Evolutionary conservation across 2,888 invertebrate species (phyloP), one percentile per base, ranked within the genome.

Genomic region (Cenopis cana): DNA sequence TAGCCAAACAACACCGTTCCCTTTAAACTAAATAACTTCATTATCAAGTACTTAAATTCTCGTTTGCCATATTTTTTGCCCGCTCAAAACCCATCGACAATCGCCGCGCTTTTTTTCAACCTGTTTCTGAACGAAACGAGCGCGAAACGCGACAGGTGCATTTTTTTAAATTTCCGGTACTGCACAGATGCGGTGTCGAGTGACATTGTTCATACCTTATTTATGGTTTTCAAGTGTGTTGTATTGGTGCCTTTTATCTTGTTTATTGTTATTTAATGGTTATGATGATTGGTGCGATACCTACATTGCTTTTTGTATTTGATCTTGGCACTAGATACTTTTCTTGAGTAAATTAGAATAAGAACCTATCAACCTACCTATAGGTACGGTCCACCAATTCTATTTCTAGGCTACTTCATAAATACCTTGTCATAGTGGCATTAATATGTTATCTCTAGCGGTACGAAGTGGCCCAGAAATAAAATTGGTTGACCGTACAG

Each of bases 111-210:
- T 66, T 71, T 70, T 67, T 66, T 66, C 60, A 59, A 68, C 67
- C 62, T 73, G 73, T 71, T 67, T 71, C 52, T 62, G 54, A 80
- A 78, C 79, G 75, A 78, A n/a, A n/a, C n/a, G n/a, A n/a, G n/a
- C n/a, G n/a, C n/a, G n/a, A n/a, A n/a, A 75, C 78, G 76, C 76
- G 73, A 77, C 86, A 85, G 84, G 82, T 85, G 82, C 67, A 52
- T 76, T 81, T 79, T 82, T 81, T 77, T 78, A 75, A 66, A 75
- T 76, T 74, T 77, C 76, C 77, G 74, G 79, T 81, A 80, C 78
- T 83, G 83, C 76, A 65, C 68, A 67, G 59, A 71, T 67, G 73
- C 29, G 73, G 74, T 77, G 75, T 80, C 76, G 78, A 78, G 76
- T 81, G 81, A 80, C 81, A 67, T 67, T 71, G 65, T 56, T 50